Conservation (phyloP, 53 echinoderm and acorn worm genomes). For the Arbacia lixula region DNA sequence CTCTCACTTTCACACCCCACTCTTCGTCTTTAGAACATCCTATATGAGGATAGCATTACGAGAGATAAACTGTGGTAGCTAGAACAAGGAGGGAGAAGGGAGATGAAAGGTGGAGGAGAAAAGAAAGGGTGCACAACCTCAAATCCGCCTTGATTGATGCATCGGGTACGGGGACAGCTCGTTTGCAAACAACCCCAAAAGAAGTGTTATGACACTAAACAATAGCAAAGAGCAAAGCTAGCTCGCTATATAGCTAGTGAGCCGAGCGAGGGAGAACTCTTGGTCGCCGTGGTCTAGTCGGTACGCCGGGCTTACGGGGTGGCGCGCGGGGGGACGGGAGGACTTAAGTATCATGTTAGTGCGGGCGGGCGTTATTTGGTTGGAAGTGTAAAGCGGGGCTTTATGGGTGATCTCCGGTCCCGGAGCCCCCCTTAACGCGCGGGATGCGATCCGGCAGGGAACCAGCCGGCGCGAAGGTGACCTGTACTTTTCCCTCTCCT, state of each 20-base stretch:
- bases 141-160: constrained; percentile 44
- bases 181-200: constrained; percentile 50
- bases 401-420: constrained; percentile 34
- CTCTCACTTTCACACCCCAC: no score
- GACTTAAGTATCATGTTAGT: constrained; percentile 53
- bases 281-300: background rate
- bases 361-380: constrained; percentile 20
- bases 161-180: constrained; percentile 1
- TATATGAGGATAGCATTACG: constrained; percentile 14
- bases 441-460: background rate
- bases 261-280: background rate
- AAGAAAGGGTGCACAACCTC: background rate
- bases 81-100: constrained; percentile 11
- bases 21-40: constrained; percentile 10
- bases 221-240: constrained; percentile 17
- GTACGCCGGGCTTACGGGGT: background rate
- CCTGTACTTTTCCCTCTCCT: constrained; percentile 28
- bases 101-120: constrained; percentile 29
- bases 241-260: background rate
- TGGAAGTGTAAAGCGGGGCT: constrained; percentile 40
- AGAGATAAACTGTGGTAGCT: constrained; percentile 30
- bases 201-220: constrained; percentile 52
- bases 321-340: background rate
- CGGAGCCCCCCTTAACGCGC: constrained; percentile 44
- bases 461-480: constrained; percentile 21